Conservation (phyloP, 2,797 vertebrate species). For the Petrocephalus sullivani region DNA sequence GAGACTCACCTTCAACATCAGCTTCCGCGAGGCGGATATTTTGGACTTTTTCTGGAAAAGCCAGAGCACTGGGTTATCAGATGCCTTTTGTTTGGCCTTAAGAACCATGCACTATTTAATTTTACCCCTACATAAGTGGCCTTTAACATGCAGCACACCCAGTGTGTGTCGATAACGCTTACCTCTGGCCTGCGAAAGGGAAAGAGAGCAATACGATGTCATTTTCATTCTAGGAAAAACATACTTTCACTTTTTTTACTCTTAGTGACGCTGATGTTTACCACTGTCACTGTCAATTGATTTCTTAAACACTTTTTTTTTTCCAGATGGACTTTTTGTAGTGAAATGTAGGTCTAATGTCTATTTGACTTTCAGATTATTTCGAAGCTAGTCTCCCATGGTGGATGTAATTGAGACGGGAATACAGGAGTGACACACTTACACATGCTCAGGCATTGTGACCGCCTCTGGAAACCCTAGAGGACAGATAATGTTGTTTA, state of each 20-base stretch:
- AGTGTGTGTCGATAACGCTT: conserved; percentile 30
- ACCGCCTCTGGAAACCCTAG: conserved; percentile 47
- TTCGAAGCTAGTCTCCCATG: not conserved
- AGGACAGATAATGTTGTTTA: conserved; percentile 40
- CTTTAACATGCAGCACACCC: too few relatives aligned
- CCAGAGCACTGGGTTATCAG: not conserved
- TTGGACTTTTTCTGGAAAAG: conserved; percentile 81
- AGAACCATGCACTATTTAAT: not conserved
- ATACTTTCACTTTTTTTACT: not conserved
- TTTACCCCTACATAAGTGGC: not conserved
- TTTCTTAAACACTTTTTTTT: not conserved
- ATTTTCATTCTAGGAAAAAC: not conserved
- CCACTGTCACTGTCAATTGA: not conserved
- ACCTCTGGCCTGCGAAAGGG: conserved; percentile 59
- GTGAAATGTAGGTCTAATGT: not conserved
- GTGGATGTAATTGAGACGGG: not conserved
- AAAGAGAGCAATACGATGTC: conserved; percentile 10
- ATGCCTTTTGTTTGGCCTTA: not conserved
- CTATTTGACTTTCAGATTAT: not conserved
- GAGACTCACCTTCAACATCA: conserved; percentile 82
- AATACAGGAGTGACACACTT: conserved; percentile 38
- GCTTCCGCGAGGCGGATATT: conserved; percentile 93
- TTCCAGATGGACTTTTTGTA: not conserved
- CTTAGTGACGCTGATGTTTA: not conserved
- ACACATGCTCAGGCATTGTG: conserved; percentile 67